Percentiles rank a stretch among this genome's conserved stretches.
phyloP scores from a whole-genome alignment of 2,113 vertebrate species.

The Cyprinus carpio region DNA sequence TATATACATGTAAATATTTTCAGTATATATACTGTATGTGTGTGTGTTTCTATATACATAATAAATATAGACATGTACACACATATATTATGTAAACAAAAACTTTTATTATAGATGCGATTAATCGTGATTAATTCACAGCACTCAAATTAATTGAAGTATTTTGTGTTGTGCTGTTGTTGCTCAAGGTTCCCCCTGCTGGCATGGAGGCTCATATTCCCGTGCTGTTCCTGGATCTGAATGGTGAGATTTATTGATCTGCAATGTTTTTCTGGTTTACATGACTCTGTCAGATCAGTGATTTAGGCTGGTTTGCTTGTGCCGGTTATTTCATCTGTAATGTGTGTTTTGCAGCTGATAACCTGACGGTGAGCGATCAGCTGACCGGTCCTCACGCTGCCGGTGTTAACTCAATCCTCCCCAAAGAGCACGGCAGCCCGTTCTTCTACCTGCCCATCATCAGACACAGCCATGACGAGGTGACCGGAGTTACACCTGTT shows the following conservation, averaged over 20 bases:
- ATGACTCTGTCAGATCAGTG: neutral
- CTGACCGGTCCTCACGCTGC: constrained; percentile 88
- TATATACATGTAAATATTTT: too few relatives aligned
- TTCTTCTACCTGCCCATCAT: constrained; percentile 98
- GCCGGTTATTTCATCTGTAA: neutral
- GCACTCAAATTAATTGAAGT: too few relatives aligned
- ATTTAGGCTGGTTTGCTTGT: neutral
- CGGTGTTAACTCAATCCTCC: constrained; percentile 95
- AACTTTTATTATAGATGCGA: too few relatives aligned
- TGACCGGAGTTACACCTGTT: constrained; percentile 58
- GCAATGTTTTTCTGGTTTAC: neutral
- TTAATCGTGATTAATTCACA: too few relatives aligned
- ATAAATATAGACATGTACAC: too few relatives aligned
- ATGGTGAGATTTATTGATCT: constrained; percentile 77
- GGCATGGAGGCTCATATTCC: constrained; percentile 97
- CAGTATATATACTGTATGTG: too few relatives aligned
- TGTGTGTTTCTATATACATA: too few relatives aligned
- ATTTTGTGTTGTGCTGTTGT: neutral
- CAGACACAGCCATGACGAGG: constrained; percentile 92
- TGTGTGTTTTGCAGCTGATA: constrained; percentile 81
- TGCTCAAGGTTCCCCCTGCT: constrained; percentile 82
- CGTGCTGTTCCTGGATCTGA: constrained; percentile 95
- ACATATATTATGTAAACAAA: too few relatives aligned
- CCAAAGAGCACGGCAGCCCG: constrained; percentile 96
- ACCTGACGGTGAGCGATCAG: constrained; percentile 92